A percentile compares a stretch with the other conserved stretches of the same genome.
Conservation (phyloP, 1,140 invertebrate genomes). For the Acromyrmex charruanus region DNA sequence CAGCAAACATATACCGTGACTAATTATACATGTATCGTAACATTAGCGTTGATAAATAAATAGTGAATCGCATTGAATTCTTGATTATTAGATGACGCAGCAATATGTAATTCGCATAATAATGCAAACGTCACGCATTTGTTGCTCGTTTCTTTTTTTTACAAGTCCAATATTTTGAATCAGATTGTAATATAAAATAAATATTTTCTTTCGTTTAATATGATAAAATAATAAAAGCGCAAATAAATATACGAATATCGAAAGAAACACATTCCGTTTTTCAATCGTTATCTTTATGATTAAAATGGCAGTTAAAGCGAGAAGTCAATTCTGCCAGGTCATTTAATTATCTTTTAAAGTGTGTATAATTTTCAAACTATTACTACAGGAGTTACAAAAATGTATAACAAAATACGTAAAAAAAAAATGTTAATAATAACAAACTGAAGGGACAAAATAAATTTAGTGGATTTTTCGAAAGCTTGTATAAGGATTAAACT, state of each 20-base stretch:
- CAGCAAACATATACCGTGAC: background rate
- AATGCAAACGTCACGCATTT: constrained; percentile 5
- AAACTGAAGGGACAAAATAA: background rate
- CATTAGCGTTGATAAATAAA: background rate
- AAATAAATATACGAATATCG: background rate
- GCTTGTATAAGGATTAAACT: background rate
- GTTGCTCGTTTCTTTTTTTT: background rate
- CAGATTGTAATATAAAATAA: background rate
- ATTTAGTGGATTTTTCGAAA: background rate
- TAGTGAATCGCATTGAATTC: background rate
- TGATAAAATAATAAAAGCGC: background rate
- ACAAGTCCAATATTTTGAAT: constrained; percentile 1
- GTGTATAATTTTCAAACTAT: background rate
- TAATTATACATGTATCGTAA: background rate
- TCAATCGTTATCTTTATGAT: background rate
- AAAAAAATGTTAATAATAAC: background rate
- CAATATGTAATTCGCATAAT: background rate
- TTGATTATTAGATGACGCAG: constrained; percentile 49
- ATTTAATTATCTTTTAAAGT: background rate
- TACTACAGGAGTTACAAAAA: background rate
- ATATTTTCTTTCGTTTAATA: background rate
- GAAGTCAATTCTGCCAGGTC: background rate
- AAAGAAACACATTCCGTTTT: background rate
- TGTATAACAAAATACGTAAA: background rate
- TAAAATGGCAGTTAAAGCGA: background rate